A percentile compares a stretch with the other conserved stretches of the same genome.
Conservation (phyloP, 2,797 vertebrate genomes). For the Mastacembelus armatus region DNA sequence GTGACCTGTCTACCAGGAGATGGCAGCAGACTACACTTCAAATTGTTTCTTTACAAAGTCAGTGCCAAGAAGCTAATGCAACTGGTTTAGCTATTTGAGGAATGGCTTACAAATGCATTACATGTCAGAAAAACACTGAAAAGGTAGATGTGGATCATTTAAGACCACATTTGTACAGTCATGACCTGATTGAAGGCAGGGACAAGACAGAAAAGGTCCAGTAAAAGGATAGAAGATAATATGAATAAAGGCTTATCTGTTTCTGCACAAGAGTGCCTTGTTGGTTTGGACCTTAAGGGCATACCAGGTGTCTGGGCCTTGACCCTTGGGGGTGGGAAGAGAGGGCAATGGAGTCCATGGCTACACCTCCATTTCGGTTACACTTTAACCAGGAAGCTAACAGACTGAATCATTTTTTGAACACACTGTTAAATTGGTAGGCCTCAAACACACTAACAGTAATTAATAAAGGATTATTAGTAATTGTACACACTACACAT, state of each 20-base stretch:
- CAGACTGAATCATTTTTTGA: slow-evolving; percentile 55
- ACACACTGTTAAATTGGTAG: slow-evolving; percentile 14
- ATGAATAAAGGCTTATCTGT: slow-evolving; percentile 74
- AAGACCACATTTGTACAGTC: slow-evolving; percentile 16
- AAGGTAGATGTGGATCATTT: no score
- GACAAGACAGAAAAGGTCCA: slow-evolving; percentile 40
- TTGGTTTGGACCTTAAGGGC: slow-evolving; percentile 74
- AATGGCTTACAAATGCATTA: background rate
- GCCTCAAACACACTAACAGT: background rate
- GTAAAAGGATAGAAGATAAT: slow-evolving; percentile 40
- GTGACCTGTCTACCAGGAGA: slow-evolving; percentile 69
- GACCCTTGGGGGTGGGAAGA: slow-evolving; percentile 54
- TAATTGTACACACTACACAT: slow-evolving; percentile 4
- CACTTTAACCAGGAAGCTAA: slow-evolving; percentile 73
- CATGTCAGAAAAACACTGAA: background rate
- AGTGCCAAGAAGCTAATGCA: background rate
- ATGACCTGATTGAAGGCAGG: slow-evolving; percentile 41
- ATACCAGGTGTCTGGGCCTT: slow-evolving; percentile 79
- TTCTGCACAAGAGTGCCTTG: slow-evolving; percentile 79
- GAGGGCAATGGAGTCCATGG: slow-evolving; percentile 43
- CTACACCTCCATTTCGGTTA: slow-evolving; percentile 61
- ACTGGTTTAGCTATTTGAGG: background rate
- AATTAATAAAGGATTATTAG: slow-evolving; percentile 10
- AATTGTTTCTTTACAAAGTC: slow-evolving; percentile 3
- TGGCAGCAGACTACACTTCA: slow-evolving; percentile 75